phyloP scores from a whole-genome alignment of 1,140 invertebrate species.

The Drosophila tsacasi region DNA sequence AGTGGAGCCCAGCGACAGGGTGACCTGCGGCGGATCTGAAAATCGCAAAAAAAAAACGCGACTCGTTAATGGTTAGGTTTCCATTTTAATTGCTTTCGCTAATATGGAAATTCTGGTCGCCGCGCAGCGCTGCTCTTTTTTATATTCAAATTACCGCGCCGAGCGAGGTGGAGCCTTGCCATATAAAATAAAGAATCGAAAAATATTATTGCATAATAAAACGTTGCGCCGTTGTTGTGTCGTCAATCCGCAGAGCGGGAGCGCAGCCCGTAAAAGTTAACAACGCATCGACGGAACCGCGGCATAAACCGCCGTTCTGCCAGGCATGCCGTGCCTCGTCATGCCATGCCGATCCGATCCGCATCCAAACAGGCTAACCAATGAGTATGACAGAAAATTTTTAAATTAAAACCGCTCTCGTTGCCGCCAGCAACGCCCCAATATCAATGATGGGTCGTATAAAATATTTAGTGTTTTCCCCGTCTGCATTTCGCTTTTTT shows the following conservation, averaged over 20 bases:
- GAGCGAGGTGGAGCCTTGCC: conserved; percentile 11
- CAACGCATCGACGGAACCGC: conserved; percentile 62
- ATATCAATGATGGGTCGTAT: conserved; percentile 79
- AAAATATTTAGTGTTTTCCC: conserved; percentile 79
- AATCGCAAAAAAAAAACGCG: conserved; percentile 47
- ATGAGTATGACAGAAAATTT: conserved; percentile 74
- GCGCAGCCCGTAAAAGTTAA: conserved; percentile 73
- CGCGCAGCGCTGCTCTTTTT: not conserved
- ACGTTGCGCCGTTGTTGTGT: conserved; percentile 35
- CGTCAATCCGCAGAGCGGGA: conserved; percentile 40
- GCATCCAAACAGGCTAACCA: conserved; percentile 39
- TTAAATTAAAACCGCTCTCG: conserved; percentile 76
- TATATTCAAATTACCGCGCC: conserved; percentile 50
- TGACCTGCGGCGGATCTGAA: conserved; percentile 94
- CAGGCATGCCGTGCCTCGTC: conserved; percentile 3
- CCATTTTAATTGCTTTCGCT: conserved; percentile 64
- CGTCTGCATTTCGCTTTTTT: conserved; percentile 44
- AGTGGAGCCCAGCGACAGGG: conserved; percentile 92
- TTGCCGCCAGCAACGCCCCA: conserved; percentile 32
- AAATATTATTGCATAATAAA: conserved; percentile 83
- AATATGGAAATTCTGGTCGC: conserved; percentile 57
- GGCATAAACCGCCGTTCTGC: conserved; percentile 61
- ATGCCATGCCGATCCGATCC: not conserved
- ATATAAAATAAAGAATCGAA: conserved; percentile 77
- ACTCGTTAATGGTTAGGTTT: conserved; percentile 50